A percentile compares a stretch with the other conserved stretches of the same genome.
These are phyloP conservation scores for Cerceris ruficornis DNA, from an alignment of 2,888 invertebrate species.

Conservation along the genomic window DNA sequence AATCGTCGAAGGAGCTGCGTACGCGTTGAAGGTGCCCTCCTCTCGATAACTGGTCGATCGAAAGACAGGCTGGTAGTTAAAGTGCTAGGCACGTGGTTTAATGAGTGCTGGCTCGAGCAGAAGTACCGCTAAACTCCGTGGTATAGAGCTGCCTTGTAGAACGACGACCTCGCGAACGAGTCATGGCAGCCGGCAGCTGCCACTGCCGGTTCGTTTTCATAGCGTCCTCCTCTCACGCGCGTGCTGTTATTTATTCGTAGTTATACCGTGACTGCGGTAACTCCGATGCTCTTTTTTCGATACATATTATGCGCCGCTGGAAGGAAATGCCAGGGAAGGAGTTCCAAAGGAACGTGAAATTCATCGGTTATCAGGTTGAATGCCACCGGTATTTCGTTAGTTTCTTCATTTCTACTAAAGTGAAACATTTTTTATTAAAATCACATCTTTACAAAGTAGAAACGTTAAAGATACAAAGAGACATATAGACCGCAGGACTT, in stretches of 20 bases:
- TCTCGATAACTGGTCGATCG: neutral
- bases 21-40: no score
- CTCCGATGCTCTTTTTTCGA: constrained; percentile 14
- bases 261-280: constrained; percentile 51
- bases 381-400: no score
- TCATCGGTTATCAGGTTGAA: no score
- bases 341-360: no score
- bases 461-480: no score
- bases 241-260: constrained; percentile 44
- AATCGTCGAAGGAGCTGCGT: neutral
- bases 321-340: no score
- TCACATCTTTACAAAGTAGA: no score
- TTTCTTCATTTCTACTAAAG: no score
- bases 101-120: constrained; percentile 41
- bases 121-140: constrained; percentile 63
- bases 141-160: constrained; percentile 46
- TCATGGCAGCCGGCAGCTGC: constrained; percentile 58
- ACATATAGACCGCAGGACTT: no score
- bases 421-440: no score
- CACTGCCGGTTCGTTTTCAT: constrained; percentile 56
- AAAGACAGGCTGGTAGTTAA: constrained; percentile 24
- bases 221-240: constrained; percentile 38
- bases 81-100: constrained; percentile 45
- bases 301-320: no score
- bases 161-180: constrained; percentile 65